A percentile compares a stretch with the other conserved stretches of the same genome.
These are phyloP conservation scores for Leucosticte australis DNA, from an alignment of 2,113 vertebrate species.

Conservation along the genomic window DNA sequence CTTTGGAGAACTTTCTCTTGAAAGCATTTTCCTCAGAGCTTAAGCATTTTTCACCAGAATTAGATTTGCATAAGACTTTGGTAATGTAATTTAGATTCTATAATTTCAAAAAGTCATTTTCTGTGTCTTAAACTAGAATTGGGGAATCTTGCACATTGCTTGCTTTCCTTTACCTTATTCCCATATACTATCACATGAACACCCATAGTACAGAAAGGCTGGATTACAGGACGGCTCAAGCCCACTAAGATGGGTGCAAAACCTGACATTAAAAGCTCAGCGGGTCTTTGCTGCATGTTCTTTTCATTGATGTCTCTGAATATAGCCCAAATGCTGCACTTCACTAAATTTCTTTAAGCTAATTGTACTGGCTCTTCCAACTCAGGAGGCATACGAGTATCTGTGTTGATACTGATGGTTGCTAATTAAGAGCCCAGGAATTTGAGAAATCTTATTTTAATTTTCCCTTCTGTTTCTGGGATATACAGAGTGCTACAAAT, in stretches of 20 bases:
- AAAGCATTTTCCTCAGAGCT: not conserved
- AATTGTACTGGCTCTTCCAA: not conserved
- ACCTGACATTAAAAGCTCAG: not conserved
- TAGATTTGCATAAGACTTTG: not conserved
- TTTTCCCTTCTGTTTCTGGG: not conserved
- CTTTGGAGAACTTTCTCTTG: not conserved
- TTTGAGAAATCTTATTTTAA: not conserved
- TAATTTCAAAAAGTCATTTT: not conserved
- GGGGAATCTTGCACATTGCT: not conserved
- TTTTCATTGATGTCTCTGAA: not conserved
- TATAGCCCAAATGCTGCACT: not conserved
- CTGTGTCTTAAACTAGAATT: not conserved
- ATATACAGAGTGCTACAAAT: not conserved
- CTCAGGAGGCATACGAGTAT: not conserved
- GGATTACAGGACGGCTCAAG: not conserved
- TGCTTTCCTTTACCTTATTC: not conserved
- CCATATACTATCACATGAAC: not conserved
- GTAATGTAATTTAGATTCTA: not conserved
- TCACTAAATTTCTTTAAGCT: not conserved
- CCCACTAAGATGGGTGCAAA: not conserved
- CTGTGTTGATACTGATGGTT: not conserved
- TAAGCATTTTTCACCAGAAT: not conserved
- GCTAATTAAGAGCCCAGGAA: not conserved
- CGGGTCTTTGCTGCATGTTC: not conserved
- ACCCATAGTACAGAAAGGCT: not conserved